Conservation (phyloP, 2,888 invertebrate genomes). For the Phaonia tiefii region DNA sequence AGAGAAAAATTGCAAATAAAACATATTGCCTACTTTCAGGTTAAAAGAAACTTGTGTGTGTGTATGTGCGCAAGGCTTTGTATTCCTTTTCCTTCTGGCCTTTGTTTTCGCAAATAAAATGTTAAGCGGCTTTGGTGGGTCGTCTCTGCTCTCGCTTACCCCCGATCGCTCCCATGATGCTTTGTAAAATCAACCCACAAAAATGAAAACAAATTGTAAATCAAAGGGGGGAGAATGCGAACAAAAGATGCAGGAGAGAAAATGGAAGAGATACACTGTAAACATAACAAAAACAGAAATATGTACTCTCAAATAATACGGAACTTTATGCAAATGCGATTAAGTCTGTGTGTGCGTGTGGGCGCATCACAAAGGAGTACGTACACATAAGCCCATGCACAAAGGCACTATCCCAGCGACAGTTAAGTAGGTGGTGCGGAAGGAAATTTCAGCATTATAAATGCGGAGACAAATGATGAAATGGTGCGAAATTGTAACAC, state of each 20-base stretch:
- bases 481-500: background rate
- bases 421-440: background rate
- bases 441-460: background rate
- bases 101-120: background rate
- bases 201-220: slow-evolving; percentile 17
- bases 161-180: background rate
- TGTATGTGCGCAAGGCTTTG: background rate
- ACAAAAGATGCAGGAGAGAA: background rate
- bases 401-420: background rate
- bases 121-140: slow-evolving; percentile 36
- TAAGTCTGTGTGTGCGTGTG: slow-evolving; percentile 33
- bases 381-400: background rate
- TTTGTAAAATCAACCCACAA: slow-evolving; percentile 19
- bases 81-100: background rate
- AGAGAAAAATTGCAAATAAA: slow-evolving; percentile 28
- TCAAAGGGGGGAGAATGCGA: slow-evolving; percentile 6
- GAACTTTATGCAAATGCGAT: slow-evolving; percentile 64
- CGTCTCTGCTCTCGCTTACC: background rate
- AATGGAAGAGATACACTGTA: background rate
- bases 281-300: background rate
- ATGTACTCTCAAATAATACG: slow-evolving; percentile 47
- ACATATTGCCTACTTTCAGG: slow-evolving; percentile 27
- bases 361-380: slow-evolving; percentile 5
- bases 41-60: background rate
- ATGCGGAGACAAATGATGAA: background rate